Evolutionary conservation across 2,888 invertebrate genomes (phyloP), one percentile per base, ranked within the genome.

Genomic region (Limnephilus auricula): DNA sequence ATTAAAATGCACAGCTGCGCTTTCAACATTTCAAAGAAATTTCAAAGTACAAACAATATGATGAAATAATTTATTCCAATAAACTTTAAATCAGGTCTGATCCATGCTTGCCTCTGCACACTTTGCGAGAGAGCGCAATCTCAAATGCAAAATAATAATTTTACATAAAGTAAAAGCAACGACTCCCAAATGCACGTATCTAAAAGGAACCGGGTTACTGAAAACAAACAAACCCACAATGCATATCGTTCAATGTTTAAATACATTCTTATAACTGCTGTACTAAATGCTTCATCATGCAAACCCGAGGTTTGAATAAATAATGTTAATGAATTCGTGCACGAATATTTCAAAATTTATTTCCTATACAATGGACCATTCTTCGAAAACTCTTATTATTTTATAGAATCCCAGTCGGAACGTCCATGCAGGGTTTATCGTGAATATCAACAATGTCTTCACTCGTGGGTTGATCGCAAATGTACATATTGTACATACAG

Each of bases 391-490:
- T n/a, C n/a, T 2, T 25, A n/a, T 25, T 65, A 65, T 65, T n/a
- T 65, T 2, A 65, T 65, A 65, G 25, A 65, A 65, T 25, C 25
- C 25, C 65, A 65, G 25, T n/a, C 65, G 65, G 25, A 9, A 65
- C 65, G 25, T 65, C 65, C 32, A 32, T 89, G 79, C 31, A 45
- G 89, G 37, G 31, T 78, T 65, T 79, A 84, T 90, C 85, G 37
- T 78, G 88, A 32, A 90, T 65, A 34, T 87, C 82, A 87, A 87
- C 90, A 90, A 90, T 90, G 82, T 90, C 82, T 87, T 90, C 82
- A 65, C 79, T 79, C 37, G 89, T 78, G 83, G 30, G 79, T 45
- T 37, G 79, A 89, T 91, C 88, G 34, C 91, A 84, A 45, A 91
- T 89, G 89, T 89, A 89, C 84, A 91, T 79, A 83, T 40, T 89